Conservation (phyloP, 2,797 vertebrate species). For the Prunella strophiata region DNA sequence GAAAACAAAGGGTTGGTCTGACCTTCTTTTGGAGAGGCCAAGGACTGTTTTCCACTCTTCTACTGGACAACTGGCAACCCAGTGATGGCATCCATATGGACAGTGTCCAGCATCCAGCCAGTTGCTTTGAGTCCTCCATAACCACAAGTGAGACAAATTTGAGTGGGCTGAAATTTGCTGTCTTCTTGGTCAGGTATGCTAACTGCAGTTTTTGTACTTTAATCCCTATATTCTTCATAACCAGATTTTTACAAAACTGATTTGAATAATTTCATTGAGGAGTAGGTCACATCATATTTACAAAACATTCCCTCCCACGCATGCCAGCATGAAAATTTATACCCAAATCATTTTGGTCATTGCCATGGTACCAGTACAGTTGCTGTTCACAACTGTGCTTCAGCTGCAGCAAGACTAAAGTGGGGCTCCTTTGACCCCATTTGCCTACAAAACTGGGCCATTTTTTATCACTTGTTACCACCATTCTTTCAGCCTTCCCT, state of each 20-base stretch:
- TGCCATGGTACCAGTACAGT: neutral
- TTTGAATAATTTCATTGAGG: neutral
- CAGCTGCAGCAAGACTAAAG: neutral
- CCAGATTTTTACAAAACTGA: neutral
- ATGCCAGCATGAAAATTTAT: neutral
- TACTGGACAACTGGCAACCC: neutral
- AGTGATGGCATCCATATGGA: neutral
- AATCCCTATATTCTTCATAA: neutral
- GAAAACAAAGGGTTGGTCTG: neutral
- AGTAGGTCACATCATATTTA: neutral
- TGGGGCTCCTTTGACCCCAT: neutral
- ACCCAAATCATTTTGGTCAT: neutral
- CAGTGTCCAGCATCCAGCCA: neutral
- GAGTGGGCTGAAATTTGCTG: neutral
- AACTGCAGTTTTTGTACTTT: neutral
- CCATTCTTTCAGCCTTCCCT: neutral
- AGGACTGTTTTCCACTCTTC: neutral
- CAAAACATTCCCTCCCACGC: neutral
- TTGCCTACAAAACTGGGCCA: neutral
- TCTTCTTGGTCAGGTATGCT: neutral
- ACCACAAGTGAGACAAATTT: neutral
- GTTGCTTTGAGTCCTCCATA: neutral
- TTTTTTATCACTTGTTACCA: neutral
- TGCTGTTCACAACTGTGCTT: neutral
- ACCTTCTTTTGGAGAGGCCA: neutral